A percentile compares a stretch with the other conserved stretches of the same genome.
These are phyloP conservation scores for Puma concolor DNA, from an alignment of 2,113 vertebrate genomes.

Conservation along the genomic window DNA sequence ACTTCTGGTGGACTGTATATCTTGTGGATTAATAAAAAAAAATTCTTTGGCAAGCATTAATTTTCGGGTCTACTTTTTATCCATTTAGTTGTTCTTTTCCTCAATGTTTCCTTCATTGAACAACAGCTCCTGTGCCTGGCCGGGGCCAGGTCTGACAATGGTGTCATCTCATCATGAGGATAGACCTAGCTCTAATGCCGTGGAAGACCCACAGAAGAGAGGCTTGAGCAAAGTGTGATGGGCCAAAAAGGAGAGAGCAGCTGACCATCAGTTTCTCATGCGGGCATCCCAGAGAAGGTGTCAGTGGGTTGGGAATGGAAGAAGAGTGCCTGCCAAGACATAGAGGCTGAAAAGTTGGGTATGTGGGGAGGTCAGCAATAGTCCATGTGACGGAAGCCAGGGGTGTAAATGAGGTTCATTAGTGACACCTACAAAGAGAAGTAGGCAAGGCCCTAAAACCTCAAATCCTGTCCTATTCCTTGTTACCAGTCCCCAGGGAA, in stretches of 20 bases:
- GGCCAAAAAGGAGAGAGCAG: background rate
- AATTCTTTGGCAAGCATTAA: background rate
- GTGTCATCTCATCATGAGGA: background rate
- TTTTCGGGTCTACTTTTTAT: background rate
- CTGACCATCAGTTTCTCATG: background rate
- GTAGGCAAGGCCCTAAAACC: background rate
- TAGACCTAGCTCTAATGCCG: no score
- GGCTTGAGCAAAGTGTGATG: background rate
- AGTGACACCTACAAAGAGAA: background rate
- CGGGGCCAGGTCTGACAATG: background rate
- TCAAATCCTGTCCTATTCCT: background rate
- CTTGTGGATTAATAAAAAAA: background rate
- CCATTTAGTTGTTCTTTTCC: background rate
- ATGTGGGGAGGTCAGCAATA: background rate
- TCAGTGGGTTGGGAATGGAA: background rate
- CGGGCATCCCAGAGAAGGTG: background rate
- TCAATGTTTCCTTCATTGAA: background rate
- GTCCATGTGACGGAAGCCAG: fast-evolving
- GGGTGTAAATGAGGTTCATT: background rate
- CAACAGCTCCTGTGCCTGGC: background rate
- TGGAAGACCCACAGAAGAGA: background rate
- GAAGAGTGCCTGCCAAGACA: background rate
- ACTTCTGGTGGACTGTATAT: background rate
- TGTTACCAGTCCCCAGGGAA: background rate
- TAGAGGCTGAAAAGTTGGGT: background rate